These are phyloP conservation scores for Platygyra sinensis DNA, from an alignment of 64 coral and sea anemone species.

Conservation along the genomic window DNA sequence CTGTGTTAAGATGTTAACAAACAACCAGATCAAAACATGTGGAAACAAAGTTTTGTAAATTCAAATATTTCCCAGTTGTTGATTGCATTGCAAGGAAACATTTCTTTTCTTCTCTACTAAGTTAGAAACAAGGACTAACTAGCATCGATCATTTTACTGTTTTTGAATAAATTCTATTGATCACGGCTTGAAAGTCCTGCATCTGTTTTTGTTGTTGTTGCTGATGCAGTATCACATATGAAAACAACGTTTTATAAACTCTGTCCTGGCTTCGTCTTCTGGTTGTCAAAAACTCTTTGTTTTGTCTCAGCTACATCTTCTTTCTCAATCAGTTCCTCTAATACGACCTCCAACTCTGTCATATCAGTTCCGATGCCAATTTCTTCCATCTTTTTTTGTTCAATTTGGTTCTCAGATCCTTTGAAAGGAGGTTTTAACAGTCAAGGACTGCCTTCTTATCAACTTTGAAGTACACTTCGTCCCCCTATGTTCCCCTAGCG, in stretches of 20 bases:
- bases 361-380: constrained; percentile 59
- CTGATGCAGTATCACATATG: constrained; percentile 50
- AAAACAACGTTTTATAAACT: too few species aligned
- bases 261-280: constrained; percentile 56
- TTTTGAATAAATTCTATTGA: too few species aligned
- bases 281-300: constrained; percentile 42
- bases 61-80: constrained; percentile 17
- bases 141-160: constrained; percentile 60
- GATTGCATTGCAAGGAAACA: not conserved
- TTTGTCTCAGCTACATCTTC: constrained; percentile 54
- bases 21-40: constrained; percentile 19
- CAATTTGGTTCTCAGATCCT: constrained; percentile 45
- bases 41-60: constrained; percentile 11
- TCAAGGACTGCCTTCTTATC: not conserved
- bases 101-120: constrained; percentile 41
- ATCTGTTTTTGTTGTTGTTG: constrained; percentile 65
- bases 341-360: constrained; percentile 40
- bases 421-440: constrained; percentile 56
- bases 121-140: constrained; percentile 52
- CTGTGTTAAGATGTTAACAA: not conserved
- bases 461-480: constrained; percentile 13
- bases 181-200: constrained; percentile 52
- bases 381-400: constrained; percentile 40
- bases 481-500: constrained; percentile 13
- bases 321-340: constrained; percentile 55